Evolutionary conservation across 2,888 invertebrate species (phyloP).

Genomic region (Omphaloscelis lunosa): DNA sequence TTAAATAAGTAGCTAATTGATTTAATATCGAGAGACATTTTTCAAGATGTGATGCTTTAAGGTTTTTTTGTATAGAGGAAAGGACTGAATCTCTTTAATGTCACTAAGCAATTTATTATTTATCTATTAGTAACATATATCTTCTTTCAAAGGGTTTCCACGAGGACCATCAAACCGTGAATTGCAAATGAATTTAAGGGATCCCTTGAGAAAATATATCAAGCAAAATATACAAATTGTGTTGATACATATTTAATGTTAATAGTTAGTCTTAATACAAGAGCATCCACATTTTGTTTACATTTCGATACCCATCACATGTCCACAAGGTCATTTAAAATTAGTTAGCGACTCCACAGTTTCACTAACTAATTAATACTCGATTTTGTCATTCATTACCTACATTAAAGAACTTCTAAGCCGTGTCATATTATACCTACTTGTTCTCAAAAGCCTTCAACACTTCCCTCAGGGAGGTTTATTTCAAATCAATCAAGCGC

Average conservation of each 20-base stretch:
- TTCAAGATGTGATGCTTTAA: too few species aligned
- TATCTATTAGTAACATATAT: too few species aligned
- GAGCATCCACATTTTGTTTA: too few species aligned
- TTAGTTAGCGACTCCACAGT: not conserved
- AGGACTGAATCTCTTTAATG: too few species aligned
- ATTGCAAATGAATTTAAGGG: not conserved
- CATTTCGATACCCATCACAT: not conserved
- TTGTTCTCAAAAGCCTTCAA: not conserved
- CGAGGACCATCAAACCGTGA: not conserved
- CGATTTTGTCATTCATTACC: not conserved
- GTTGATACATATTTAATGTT: not conserved
- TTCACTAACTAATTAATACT: not conserved
- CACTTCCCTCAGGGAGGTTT: conserved; percentile 34
- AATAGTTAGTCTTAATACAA: not conserved
- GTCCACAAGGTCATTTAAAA: too few species aligned
- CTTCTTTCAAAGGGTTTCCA: not conserved
- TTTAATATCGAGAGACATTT: too few species aligned
- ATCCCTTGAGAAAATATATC: not conserved
- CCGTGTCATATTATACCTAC: not conserved
- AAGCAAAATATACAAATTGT: not conserved
- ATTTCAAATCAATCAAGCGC: conserved; percentile 66
- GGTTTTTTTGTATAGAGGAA: too few species aligned
- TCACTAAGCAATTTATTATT: too few species aligned
- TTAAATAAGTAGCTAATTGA: too few species aligned
- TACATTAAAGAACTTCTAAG: not conserved